Base-by-base conservation (phyloP, 1,140 invertebrate species). In the Diachasmimorpha longicaudata region DNA sequence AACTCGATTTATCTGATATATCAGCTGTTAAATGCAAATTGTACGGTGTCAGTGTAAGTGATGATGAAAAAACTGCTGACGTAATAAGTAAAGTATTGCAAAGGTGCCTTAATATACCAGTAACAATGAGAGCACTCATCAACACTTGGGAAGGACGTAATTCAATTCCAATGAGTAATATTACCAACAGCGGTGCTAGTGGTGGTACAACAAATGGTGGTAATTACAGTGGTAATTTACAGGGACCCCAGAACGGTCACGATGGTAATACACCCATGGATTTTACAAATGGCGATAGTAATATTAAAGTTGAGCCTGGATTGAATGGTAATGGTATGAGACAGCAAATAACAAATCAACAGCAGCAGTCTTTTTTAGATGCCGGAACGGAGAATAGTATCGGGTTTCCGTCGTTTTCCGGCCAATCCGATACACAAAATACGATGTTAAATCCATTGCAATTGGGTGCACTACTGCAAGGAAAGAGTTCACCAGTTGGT, bases 61-160 rank as follows among this genome's bases (percentile, higher is more conserved):
- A 90, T 76, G 83, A 87, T 1, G 92, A 93, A 44, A 89, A 91
- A 68, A 89, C 92, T 0, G 92, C 96, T 31, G 96, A 98, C 58
- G 91, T 95, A 81, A 92, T 95, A 19, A 95, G 93, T 0, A 94
- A 93, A 85, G 95, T 97, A n/a, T 91, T 98, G 72, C 96, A 98
- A 84, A 94, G 95, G 79, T 84, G 93, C 79, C 91, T 97, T 77
- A 98, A 97, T 14, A 96, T 99, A 84, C 97, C 97, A 4, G 91
- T 98, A 19, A 97, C 96, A 3, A 92, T 96, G 87, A 83, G 91
- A 19, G 86, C 90, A 0, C 81, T 91, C 6, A 88, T 91, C 1
- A 90, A 90, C 79, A 85, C 87, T 44, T 91, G 91, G 91, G 90
- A 91, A 44, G 82, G 84, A 75, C 85, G 83, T 78, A 90, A 84